Base-by-base conservation (phyloP, 1,140 invertebrate species). In the Colletes gigas region DNA sequence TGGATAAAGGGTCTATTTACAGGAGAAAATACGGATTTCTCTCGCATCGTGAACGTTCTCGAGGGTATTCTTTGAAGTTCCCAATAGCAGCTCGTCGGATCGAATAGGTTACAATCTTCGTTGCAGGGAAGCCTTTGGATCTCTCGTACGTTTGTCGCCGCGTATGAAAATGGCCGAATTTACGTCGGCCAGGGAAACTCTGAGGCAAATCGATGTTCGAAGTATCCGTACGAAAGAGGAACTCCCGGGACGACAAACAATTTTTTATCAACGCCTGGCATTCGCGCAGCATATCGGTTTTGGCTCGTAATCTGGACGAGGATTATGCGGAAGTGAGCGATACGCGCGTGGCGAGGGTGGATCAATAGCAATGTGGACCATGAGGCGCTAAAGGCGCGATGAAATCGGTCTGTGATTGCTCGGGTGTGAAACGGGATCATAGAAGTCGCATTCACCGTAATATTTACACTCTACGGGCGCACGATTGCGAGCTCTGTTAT, bases 261-360 rank as follows among this genome's bases (percentile, higher is more conserved):
- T 65, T 78, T 65, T 78, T 78, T 72, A 39, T 57, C 52, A 15
- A 15, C 70, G 41, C 50, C 12, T 3, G 17, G 6, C 10, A 47
- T 54, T 54, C 68, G 50, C 50, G 10, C 3, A 10, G 39, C 14
- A 30, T 73, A 79, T 79, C 77, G 77, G 73, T 79, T 79, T 73
- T 79, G 77, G 77, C 77, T 66, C 50, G 77, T 79, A 79, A 79
- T 79, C 77, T 62, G 69, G 69, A 12, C 77, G 70, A 73, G 77
- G 77, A 79, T 79, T 79, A 79, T 79, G 70, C 70, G 68, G 70
- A 73, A 73, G 60, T 21, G 60, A 65, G 41, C 50, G 60, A 73
- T 73, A 79, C 60, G 17, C 67, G 69, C n/a, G 77, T 78, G 60
- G 17, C n/a, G 60, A 55, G 52, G 69, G 69, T 55, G 30, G 72